A percentile compares a stretch with the other conserved stretches of the same genome.
These are phyloP conservation scores for Boulengeromyrus knoepffleri DNA, from an alignment of 2,113 vertebrate species.

Conservation along the genomic window DNA sequence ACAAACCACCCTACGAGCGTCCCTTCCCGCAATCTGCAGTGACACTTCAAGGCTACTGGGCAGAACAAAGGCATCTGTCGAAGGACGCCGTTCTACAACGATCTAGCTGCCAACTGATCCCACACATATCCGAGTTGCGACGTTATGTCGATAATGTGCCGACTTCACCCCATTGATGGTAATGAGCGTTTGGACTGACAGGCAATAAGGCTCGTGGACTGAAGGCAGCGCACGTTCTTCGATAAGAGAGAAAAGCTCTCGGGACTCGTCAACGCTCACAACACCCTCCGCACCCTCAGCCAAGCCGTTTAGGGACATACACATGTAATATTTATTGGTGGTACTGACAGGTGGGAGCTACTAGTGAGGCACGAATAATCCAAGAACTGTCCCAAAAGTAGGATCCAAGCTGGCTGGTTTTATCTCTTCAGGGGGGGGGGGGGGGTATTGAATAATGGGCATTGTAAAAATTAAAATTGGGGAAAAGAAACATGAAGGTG, in stretches of 20 bases:
- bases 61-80: neutral
- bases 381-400: neutral
- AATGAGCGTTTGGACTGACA: neutral
- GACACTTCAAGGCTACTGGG: neutral
- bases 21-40: neutral
- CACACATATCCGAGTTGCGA: neutral
- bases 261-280: neutral
- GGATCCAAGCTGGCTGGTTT: neutral
- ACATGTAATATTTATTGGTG: neutral
- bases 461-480: neutral
- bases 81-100: neutral
- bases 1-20: neutral
- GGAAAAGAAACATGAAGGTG: neutral
- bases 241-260: neutral
- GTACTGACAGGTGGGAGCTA: neutral
- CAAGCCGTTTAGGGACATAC: neutral
- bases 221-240: neutral
- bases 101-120: neutral
- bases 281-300: neutral
- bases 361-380: neutral
- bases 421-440: neutral
- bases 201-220: neutral
- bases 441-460: neutral
- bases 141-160: neutral
- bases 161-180: neutral